phyloP scores from a whole-genome alignment of 2,797 vertebrate species.

The Protonibea diacanthus region DNA sequence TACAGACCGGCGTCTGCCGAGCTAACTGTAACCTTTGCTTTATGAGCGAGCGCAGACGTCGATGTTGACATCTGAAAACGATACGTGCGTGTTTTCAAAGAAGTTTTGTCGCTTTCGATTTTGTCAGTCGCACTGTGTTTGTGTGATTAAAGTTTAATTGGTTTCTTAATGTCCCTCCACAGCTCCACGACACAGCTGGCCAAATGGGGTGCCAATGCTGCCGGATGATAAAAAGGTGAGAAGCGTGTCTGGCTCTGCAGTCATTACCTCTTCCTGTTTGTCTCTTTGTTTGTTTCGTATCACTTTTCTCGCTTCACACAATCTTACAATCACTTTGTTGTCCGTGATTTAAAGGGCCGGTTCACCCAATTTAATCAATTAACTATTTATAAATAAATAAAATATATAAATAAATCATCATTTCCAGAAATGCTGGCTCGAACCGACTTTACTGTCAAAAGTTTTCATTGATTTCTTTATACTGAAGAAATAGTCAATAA shows the following conservation, averaged over 20 bases:
- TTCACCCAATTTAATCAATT: not conserved
- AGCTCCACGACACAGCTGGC: constrained; percentile 84
- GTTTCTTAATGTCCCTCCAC: constrained; percentile 58
- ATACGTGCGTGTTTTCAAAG: not conserved
- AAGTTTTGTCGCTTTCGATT: constrained; percentile 8
- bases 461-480: not conserved
- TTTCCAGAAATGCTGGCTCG: not conserved
- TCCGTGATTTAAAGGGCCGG: not conserved
- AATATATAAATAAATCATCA: too few species aligned
- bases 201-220: constrained; percentile 99
- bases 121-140: not conserved
- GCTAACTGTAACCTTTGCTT: constrained; percentile 37
- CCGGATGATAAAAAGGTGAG: constrained; percentile 97
- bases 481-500: not conserved
- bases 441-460: not conserved
- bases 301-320: not conserved
- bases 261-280: not conserved
- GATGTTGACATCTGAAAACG: not conserved
- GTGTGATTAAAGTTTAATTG: constrained; percentile 54
- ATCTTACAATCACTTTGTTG: not conserved
- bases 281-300: not conserved
- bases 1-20: not conserved
- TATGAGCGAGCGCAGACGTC: not conserved
- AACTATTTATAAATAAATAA: not conserved
- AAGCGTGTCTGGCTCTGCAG: not conserved